Base-by-base conservation (phyloP, 2,113 vertebrate genomes). In the Haplotaxodon microlepis region DNA sequence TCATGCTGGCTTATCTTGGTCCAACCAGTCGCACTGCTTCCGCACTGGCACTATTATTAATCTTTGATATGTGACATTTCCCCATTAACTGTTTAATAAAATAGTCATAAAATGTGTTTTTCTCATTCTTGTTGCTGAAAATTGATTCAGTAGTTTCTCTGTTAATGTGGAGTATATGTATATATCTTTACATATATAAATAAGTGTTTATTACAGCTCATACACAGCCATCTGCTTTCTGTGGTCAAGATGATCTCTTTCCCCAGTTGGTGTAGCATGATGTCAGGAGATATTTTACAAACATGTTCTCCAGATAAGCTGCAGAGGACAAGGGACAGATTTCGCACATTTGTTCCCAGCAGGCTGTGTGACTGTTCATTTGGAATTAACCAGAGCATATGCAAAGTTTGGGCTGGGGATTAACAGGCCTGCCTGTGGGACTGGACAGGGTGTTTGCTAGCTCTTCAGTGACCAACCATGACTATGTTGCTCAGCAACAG, bases 371-470 rank as follows among this genome's bases (percentile, higher is more conserved):
- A 66, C 57, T 89, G 88, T 88, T 90, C 84, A 81, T 93, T 93
- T 92, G 63, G 87, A 91, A 89, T 95, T 86, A 94, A 94, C 42
- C 78, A 42, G 92, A 95, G 92, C 88, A 79, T 93, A 89, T 95
- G 93, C 88, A 91, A 89, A 94, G 94, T 96, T 96, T 95, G 91
- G 73, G 59, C 84, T 90, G 89, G 88, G 93, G 94, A 96, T 96
- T 96, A 96, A 57, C 87, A n/a, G 40, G 85, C 90, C 71, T 56
- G 90, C 81, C 90, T 90, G 83, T 92, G 89, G 90, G 90, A 88
- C 84, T 81, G 85, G 66, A 82, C 85, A 3, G 85, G 71, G 56
- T 79, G n/a, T 81, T 82, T 79, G 73, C 36, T 83, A 40, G 90
- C 54, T 83, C 71, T 81, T 81, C 78, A 81, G 86, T 85, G 81